A percentile compares a stretch with the other conserved stretches of the same genome.
Conservation (phyloP, 53 echinoderm and acorn worm species). For the Hippasteria phrygiana region DNA sequence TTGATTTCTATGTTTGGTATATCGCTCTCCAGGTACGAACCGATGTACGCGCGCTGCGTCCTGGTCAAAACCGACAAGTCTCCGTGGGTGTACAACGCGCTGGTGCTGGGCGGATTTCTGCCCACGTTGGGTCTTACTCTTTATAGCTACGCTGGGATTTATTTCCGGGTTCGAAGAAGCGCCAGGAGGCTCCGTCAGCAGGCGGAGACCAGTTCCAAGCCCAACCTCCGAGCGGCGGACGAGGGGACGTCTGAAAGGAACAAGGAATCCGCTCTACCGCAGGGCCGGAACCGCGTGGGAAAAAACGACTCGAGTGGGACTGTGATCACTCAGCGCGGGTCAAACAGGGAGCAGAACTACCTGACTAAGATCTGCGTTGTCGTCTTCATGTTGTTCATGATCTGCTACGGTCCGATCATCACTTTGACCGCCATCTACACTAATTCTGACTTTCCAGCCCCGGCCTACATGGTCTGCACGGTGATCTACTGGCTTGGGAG, state of each 20-base stretch:
- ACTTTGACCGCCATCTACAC: constrained; percentile 44
- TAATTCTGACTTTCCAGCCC: constrained; percentile 37
- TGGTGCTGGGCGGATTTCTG: constrained; percentile 62
- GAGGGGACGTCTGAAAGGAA: neutral
- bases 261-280: no score
- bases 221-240: neutral
- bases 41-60: constrained; percentile 63
- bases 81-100: constrained; percentile 46
- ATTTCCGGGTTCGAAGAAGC: constrained; percentile 42
- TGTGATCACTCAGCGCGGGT: neutral
- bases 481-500: constrained; percentile 75
- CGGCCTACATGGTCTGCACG: constrained; percentile 64
- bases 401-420: constrained; percentile 70
- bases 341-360: constrained; percentile 18
- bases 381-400: constrained; percentile 60
- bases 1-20: constrained; percentile 13
- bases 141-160: constrained; percentile 68
- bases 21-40: constrained; percentile 42
- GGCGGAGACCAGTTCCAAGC: neutral
- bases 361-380: constrained; percentile 74
- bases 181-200: constrained; percentile 41
- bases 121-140: constrained; percentile 30
- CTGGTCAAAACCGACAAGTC: constrained; percentile 26
- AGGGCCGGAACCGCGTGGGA: neutral
- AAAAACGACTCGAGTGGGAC: constrained; percentile 3